These are phyloP conservation scores for Tetranychus piercei DNA, from an alignment of 2,888 invertebrate species.

Conservation along the genomic window DNA sequence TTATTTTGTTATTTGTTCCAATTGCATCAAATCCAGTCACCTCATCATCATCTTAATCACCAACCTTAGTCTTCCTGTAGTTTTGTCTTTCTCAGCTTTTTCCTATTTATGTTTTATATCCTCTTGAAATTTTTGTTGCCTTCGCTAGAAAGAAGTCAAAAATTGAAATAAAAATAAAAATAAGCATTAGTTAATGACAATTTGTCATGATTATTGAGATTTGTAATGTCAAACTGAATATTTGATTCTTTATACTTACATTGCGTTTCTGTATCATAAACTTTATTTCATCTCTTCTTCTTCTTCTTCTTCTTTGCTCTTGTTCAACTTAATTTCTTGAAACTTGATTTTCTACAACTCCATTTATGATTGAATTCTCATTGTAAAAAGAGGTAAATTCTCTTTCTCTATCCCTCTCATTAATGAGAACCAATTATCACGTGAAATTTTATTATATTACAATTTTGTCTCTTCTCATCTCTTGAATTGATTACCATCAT, in stretches of 20 bases:
- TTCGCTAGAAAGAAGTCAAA: neutral
- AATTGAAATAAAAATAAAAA: neutral
- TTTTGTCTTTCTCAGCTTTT: too few species aligned
- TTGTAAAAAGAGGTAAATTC: neutral
- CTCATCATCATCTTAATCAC: too few species aligned
- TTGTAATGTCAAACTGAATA: neutral
- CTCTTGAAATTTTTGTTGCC: too few species aligned
- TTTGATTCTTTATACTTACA: neutral
- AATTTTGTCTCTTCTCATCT: too few species aligned
- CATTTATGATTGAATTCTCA: constrained; percentile 6
- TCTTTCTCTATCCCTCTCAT: too few species aligned
- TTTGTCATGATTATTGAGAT: neutral
- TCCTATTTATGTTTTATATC: too few species aligned
- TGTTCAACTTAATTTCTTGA: neutral
- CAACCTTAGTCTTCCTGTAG: too few species aligned
- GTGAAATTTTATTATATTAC: too few species aligned
- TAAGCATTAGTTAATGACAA: neutral
- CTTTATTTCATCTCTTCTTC: neutral
- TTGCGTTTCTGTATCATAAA: neutral
- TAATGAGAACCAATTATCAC: too few species aligned
- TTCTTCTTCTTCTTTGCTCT: constrained; percentile 4
- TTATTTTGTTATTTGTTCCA: too few species aligned
- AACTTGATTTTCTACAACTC: neutral
- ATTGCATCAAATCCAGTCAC: too few species aligned
- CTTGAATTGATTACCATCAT: too few species aligned